Evolutionary conservation across 1,140 invertebrate species (phyloP), one percentile per base, ranked within the genome.

Genomic region (Plutomurus gul): DNA sequence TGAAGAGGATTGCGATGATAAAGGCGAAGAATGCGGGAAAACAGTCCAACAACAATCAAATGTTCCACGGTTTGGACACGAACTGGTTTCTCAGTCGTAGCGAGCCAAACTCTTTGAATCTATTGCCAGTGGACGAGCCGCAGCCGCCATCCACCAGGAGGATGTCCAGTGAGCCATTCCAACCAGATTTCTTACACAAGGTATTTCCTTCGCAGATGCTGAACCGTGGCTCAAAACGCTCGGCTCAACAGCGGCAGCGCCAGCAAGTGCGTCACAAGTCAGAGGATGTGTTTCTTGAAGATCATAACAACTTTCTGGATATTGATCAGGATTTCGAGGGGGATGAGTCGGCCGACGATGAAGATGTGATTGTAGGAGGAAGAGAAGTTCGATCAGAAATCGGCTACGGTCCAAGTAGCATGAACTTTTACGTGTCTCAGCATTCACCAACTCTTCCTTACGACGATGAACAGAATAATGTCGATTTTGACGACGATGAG

Each of bases 21-120:
- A 47, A 75, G 49, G 47, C 73, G 20, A 27, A 47, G 18, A 75
- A 75, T 46, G 43, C 40, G 40, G 30, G 40, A 13, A 36, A 75
- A 51, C 36, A 46, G 7, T 22, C 20, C 36, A 39, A 46, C 37
- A 40, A 73, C 37, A 46, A 73, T 73, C 71, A 46, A 65, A n/a
- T n/a, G n/a, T 78, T 47, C 70, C 56, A 65, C 13, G 76, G 76
- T 27, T 39, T 81, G 27, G 79, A 83, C 39, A 79, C 80, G 16
- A 87, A 87, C 75, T 87, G 86, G 86, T 89, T 93, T 74, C 85
- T 94, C 18, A 93, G 92, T 71, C 89, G 92, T 80, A 94, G 92
- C 33, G 92, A 92, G 2, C 93, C 93, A 4, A 93, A 92, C 85
- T 93, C 92, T 0, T 85, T 93, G 71, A 92, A 91, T 40, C 7